Conservation (phyloP, 2,113 vertebrate genomes). For the Channa argus region DNA sequence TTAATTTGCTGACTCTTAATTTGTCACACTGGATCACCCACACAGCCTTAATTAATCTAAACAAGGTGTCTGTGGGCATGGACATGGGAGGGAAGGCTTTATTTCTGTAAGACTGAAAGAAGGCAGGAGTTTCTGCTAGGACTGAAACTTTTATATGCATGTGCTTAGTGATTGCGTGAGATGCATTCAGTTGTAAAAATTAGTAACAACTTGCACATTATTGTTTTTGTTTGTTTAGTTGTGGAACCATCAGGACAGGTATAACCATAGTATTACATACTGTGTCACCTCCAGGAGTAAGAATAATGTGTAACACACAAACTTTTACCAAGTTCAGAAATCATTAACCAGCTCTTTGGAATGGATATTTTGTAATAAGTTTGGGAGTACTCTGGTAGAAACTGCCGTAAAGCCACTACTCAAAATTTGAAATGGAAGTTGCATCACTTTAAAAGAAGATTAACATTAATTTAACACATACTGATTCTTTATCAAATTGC, state of each 20-base stretch:
- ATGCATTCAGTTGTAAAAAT: not conserved
- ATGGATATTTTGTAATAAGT: constrained; percentile 32
- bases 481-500: not conserved
- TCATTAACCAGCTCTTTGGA: constrained; percentile 70
- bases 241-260: not conserved
- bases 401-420: constrained; percentile 3
- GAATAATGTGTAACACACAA: constrained; percentile 72
- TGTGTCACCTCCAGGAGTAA: constrained; percentile 46
- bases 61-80: constrained; percentile 50
- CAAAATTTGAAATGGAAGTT: constrained; percentile 38
- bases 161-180: not conserved
- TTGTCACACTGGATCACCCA: constrained; percentile 36
- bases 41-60: constrained; percentile 76
- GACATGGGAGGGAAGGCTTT: constrained; percentile 31
- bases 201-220: not conserved
- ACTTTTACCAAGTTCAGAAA: constrained; percentile 60
- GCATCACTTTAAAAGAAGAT: constrained; percentile 44
- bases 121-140: constrained; percentile 21
- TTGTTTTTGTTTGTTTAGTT: not conserved
- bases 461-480: not conserved
- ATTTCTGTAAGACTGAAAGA: constrained; percentile 14
- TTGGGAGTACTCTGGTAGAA: constrained; percentile 25
- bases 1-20: constrained; percentile 74
- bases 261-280: constrained; percentile 21
- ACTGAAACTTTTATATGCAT: constrained; percentile 5